Evolutionary conservation across 2,113 vertebrate species (phyloP).

Genomic region (Amphiprion ocellaris): DNA sequence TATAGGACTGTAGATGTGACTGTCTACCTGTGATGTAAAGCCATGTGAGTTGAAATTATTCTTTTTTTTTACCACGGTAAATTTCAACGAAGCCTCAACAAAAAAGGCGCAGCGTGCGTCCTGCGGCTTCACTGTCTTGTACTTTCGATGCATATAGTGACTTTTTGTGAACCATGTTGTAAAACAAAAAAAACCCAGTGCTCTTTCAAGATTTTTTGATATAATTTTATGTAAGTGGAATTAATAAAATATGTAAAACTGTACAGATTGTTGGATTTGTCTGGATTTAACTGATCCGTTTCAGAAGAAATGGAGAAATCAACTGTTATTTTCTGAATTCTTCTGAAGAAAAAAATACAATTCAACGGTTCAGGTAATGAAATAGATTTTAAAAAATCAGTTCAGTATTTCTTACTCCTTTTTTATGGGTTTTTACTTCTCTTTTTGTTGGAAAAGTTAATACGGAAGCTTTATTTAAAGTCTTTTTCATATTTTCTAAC

Average conservation of each 20-base stretch:
- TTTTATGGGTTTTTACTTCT: no score
- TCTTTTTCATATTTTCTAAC: not conserved
- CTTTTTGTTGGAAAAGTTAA: not conserved
- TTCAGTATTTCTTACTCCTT: no score
- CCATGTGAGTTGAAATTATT: slow-evolving; percentile 71
- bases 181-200: slow-evolving; percentile 69
- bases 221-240: slow-evolving; percentile 88
- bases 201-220: slow-evolving; percentile 84
- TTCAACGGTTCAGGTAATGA: not conserved
- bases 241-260: slow-evolving; percentile 83
- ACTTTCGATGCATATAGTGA: slow-evolving; percentile 74
- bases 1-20: slow-evolving; percentile 83
- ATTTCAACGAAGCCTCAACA: slow-evolving; percentile 60
- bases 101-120: slow-evolving; percentile 52
- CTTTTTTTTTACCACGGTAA: slow-evolving; percentile 61
- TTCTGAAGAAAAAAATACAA: not conserved
- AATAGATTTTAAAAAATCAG: not conserved
- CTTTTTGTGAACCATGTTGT: slow-evolving; percentile 82
- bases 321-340: not conserved
- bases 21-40: slow-evolving; percentile 85
- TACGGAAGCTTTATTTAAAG: not conserved
- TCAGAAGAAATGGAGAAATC: not conserved
- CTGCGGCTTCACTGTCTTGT: slow-evolving; percentile 75
- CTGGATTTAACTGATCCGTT: slow-evolving; percentile 34
- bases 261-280: slow-evolving; percentile 8